A percentile compares a stretch with the other conserved stretches of the same genome.
phyloP scores from a whole-genome alignment of 37 sponge, comb jelly and placozoan genomes.

The Ianthella basta region DNA sequence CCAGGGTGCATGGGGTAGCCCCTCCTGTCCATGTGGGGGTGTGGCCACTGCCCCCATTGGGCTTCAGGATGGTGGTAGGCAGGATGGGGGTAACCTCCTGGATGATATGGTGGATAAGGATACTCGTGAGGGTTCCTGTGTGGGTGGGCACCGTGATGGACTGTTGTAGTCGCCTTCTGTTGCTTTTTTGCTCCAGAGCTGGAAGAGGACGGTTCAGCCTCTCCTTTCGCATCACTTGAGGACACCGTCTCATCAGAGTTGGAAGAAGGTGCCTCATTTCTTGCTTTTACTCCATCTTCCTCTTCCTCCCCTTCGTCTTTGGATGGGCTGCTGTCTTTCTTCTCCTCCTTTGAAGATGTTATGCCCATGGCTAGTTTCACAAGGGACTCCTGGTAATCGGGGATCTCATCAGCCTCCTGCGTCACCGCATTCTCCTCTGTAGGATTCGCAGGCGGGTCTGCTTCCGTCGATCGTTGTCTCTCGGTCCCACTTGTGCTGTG shows the following conservation, averaged over 20 bases:
- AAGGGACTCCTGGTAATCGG: conserved; percentile 50
- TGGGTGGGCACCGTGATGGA: no score
- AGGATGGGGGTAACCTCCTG: no score
- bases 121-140: no score
- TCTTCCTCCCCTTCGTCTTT: conserved; percentile 8
- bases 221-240: not conserved
- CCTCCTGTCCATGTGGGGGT: no score
- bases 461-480: not conserved
- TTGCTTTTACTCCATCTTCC: not conserved
- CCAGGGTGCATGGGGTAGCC: no score
- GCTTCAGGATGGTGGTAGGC: no score
- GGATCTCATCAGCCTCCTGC: conserved; percentile 41
- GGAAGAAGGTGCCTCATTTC: not conserved
- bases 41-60: no score
- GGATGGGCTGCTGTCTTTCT: not conserved
- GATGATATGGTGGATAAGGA: no score
- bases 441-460: not conserved
- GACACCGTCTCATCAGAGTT: conserved; percentile 25
- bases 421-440: not conserved
- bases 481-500: not conserved
- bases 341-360: conserved; percentile 3
- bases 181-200: no score
- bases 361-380: conserved; percentile 32
- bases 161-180: no score
- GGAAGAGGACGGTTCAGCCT: no score